Evolutionary conservation across 2,888 invertebrate species (phyloP).

Genomic region (Chrysina gloriosa): DNA sequence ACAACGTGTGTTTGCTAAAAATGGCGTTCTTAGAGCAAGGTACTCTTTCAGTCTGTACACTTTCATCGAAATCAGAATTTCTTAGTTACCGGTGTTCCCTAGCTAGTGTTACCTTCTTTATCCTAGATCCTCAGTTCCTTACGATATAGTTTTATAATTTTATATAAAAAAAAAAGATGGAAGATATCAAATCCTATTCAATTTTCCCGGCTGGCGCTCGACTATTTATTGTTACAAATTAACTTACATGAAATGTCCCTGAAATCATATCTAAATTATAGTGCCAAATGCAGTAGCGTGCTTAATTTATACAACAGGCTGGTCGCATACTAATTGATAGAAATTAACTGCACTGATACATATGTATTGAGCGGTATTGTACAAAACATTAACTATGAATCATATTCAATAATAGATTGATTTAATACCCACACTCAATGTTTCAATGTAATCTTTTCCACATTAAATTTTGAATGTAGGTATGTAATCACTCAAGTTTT

Average conservation of each 20-base stretch:
- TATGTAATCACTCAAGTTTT: neutral
- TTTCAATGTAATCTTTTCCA: too few relatives aligned
- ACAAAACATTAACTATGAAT: constrained; percentile 3
- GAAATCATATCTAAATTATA: constrained; percentile 14
- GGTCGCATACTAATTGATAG: constrained; percentile 28
- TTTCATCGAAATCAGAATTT: too few relatives aligned
- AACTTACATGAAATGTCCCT: neutral
- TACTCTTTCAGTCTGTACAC: too few relatives aligned
- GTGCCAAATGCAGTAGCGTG: constrained; percentile 9
- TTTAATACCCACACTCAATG: neutral
- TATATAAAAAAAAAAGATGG: too few relatives aligned
- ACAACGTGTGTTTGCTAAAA: too few relatives aligned
- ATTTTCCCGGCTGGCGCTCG: neutral
- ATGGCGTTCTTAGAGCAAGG: too few relatives aligned
- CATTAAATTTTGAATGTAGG: too few relatives aligned
- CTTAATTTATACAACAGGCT: constrained; percentile 30
- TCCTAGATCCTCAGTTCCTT: too few relatives aligned
- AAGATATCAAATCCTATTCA: neutral
- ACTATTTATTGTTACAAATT: constrained; percentile 19
- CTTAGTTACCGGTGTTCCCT: too few relatives aligned
- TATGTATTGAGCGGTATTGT: neutral
- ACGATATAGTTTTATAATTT: too few relatives aligned
- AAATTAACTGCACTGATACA: constrained; percentile 24
- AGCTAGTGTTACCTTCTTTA: too few relatives aligned
- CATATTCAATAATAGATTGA: constrained; percentile 28